Percentiles rank a stretch among this genome's conserved stretches.
Evolutionary conservation across 2,113 vertebrate species (phyloP).

Genomic region (Egretta garzetta): DNA sequence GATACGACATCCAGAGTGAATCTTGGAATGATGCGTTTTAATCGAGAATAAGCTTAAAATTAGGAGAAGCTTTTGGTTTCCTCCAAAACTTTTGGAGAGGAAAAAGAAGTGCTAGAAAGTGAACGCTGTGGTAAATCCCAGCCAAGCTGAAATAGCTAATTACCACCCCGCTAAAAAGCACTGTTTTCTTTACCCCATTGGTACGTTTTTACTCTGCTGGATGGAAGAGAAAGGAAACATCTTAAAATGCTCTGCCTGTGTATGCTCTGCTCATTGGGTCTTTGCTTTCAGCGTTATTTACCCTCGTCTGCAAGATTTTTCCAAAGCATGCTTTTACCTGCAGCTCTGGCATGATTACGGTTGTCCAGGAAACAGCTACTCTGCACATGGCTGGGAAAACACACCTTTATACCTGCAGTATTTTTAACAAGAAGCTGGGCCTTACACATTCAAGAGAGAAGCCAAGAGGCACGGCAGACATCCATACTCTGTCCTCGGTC

Average conservation of each 20-base stretch:
- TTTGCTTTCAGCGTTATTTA: neutral
- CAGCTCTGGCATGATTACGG: neutral
- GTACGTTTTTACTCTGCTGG: neutral
- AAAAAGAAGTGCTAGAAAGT: neutral
- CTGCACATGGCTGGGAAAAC: neutral
- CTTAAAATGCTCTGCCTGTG: neutral
- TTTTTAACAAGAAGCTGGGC: neutral
- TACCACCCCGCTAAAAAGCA: neutral
- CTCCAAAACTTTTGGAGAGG: neutral
- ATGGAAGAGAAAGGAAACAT: neutral
- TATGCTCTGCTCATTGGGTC: neutral
- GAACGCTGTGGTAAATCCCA: neutral
- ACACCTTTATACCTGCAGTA: rapidly evolving
- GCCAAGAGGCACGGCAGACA: rapidly evolving
- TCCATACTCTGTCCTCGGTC: neutral
- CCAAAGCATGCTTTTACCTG: neutral
- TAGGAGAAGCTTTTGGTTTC: neutral
- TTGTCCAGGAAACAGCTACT: neutral
- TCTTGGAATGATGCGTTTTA: neutral
- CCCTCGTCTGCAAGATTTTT: neutral
- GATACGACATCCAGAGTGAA: neutral
- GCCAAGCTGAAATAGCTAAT: neutral
- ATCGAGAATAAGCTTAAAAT: neutral
- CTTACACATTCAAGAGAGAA: neutral
- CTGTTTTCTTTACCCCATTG: neutral